Percentiles rank a stretch among this genome's conserved stretches.
phyloP scores from a whole-genome alignment of 1,140 invertebrate genomes.

The Panagrolaimus sp. region DNA sequence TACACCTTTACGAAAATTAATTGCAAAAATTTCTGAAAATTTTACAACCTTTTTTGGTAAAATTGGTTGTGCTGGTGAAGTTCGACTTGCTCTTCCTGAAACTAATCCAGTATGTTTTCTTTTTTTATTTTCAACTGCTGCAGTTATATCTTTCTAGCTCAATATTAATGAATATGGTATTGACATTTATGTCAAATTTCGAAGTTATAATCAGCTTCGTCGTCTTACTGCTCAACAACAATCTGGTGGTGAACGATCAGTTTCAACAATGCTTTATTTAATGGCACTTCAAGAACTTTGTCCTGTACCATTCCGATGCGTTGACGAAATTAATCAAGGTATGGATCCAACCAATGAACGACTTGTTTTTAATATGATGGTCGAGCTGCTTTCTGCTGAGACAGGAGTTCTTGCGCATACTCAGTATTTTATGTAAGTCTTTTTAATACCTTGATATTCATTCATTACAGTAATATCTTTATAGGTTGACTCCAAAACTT shows the following conservation, averaged over 20 bases:
- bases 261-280: constrained; percentile 53
- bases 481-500: constrained; percentile 50
- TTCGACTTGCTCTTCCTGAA: constrained; percentile 64
- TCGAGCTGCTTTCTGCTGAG: constrained; percentile 30
- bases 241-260: constrained; percentile 54
- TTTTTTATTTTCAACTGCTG: no score
- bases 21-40: constrained; percentile 68
- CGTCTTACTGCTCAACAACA: constrained; percentile 44
- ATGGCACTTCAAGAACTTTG: constrained; percentile 53
- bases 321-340: constrained; percentile 56
- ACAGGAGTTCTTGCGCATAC: constrained; percentile 44
- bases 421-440: constrained; percentile 52
- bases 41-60: constrained; percentile 71
- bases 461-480: constrained; percentile 24
- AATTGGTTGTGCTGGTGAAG: constrained; percentile 78
- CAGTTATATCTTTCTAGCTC: constrained; percentile 23
- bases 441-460: not conserved
- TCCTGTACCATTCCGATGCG: constrained; percentile 52
- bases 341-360: constrained; percentile 54
- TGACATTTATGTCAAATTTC: constrained; percentile 46
- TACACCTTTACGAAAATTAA: constrained; percentile 64
- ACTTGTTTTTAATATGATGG: constrained; percentile 53
- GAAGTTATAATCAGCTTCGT: constrained; percentile 29
- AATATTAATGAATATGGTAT: constrained; percentile 46
- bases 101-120: constrained; percentile 20